Percentiles rank a stretch among this genome's conserved stretches.
Evolutionary conservation across 2,797 vertebrate species (phyloP).

Genomic region (Otolemur crassicaudatus): DNA sequence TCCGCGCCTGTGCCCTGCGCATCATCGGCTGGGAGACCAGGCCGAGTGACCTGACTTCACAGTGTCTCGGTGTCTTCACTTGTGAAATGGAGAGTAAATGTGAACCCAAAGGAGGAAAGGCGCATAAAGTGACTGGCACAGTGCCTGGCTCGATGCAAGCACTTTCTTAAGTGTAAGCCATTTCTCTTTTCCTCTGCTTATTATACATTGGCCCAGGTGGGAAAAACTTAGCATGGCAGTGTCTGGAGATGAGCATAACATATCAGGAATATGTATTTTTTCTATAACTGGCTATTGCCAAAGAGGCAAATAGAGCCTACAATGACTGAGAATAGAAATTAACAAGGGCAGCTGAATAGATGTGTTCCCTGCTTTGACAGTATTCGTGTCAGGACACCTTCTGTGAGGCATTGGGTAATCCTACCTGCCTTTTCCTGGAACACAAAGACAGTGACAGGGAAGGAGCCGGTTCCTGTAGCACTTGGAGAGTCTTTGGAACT

Average conservation of each 20-base stretch:
- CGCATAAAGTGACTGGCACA: not conserved
- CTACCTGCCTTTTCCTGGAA: not conserved
- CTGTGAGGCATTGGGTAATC: not conserved
- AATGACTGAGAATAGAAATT: not conserved
- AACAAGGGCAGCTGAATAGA: not conserved
- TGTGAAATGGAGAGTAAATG: not conserved
- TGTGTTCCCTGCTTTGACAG: not conserved
- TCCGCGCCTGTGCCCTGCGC: rapidly evolving
- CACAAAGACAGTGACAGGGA: not conserved
- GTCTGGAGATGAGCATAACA: not conserved
- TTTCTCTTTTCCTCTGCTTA: not conserved
- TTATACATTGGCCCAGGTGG: not conserved
- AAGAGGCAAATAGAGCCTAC: not conserved
- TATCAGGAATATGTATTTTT: not conserved
- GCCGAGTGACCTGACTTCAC: not conserved
- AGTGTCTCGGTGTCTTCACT: not conserved
- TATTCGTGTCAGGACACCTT: not conserved
- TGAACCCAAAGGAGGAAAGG: not conserved
- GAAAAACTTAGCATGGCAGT: not conserved
- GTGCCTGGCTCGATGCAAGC: not conserved
- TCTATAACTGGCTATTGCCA: not conserved
- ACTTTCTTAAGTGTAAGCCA: not conserved
- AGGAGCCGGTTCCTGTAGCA: not conserved
- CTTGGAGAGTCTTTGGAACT: not conserved
- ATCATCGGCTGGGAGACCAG: not conserved